These are phyloP conservation scores for Eupithecia subfuscata DNA, from an alignment of 2,888 invertebrate genomes.

Conservation along the genomic window DNA sequence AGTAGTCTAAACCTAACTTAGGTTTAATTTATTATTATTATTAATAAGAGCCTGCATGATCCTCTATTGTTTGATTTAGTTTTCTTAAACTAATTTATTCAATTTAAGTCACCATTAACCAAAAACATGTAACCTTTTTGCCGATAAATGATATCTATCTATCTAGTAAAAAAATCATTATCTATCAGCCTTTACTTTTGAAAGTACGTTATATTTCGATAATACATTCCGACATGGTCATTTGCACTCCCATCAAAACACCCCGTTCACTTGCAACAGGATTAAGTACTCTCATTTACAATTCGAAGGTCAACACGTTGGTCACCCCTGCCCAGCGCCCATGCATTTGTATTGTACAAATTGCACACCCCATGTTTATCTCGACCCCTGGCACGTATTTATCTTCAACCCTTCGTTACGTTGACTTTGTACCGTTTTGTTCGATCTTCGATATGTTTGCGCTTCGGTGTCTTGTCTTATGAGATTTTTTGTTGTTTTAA, in stretches of 20 bases:
- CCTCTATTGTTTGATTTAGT: no score
- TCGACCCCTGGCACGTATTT: conserved; percentile 74
- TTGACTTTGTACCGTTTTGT: conserved; percentile 76
- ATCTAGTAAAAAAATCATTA: background rate
- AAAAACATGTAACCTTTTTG: no score
- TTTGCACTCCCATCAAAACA: conserved; percentile 16
- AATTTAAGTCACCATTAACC: no score
- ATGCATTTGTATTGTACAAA: conserved; percentile 79
- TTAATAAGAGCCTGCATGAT: no score
- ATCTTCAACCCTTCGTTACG: conserved; percentile 79
- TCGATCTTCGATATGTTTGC: conserved; percentile 57
- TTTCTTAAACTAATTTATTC: no score
- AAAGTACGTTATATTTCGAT: background rate
- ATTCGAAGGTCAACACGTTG: conserved; percentile 44
- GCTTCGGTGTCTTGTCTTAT: conserved; percentile 38
- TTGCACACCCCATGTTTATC: conserved; percentile 81
- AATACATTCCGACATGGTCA: conserved; percentile 4
- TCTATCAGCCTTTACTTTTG: background rate
- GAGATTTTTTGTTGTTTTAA: conserved; percentile 27
- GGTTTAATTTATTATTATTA: no score
- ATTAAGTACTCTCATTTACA: conserved; percentile 34
- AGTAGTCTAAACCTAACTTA: no score
- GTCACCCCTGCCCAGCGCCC: conserved; percentile 40
- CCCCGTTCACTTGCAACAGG: conserved; percentile 28
- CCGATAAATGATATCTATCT: no score